A percentile compares a stretch with the other conserved stretches of the same genome.
Conservation (phyloP, 2,797 vertebrate species). For the Pelobates cultripes region DNA sequence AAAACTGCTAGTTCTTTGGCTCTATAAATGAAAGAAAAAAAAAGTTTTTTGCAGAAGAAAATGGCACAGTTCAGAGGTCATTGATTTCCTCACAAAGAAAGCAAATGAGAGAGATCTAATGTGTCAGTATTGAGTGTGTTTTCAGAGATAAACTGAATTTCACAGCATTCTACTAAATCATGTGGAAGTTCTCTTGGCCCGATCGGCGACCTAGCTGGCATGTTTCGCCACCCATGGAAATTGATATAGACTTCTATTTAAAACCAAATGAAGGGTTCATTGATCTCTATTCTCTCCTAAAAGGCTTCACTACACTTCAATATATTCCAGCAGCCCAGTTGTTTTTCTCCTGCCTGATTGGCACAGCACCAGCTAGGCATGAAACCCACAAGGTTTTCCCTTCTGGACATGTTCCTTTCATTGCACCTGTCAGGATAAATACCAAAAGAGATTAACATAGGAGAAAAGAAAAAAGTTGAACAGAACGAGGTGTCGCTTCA, state of each 20-base stretch:
- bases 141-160: constrained; percentile 31
- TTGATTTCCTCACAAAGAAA: constrained; percentile 11
- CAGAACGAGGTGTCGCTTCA: neutral
- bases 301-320: constrained; percentile 54
- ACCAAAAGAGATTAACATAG: constrained; percentile 9
- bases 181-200: constrained; percentile 42
- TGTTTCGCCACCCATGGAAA: constrained; percentile 40
- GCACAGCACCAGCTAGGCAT: constrained; percentile 18
- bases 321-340: constrained; percentile 46
- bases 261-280: constrained; percentile 44
- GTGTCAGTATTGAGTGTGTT: constrained; percentile 23
- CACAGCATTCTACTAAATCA: constrained; percentile 42
- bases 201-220: constrained; percentile 17
- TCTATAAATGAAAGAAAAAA: neutral
- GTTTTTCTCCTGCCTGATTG: constrained; percentile 40
- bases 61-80: constrained; percentile 7
- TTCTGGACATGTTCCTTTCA: constrained; percentile 8
- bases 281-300: constrained; percentile 46
- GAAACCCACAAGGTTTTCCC: constrained; percentile 32
- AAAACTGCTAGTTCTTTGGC: too few species aligned
- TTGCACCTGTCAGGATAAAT: constrained; percentile 23
- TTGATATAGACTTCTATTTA: constrained; percentile 46
- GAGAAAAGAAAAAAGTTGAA: neutral
- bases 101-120: constrained; percentile 21
- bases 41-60: neutral